phyloP scores from a whole-genome alignment of 1,140 invertebrate genomes.

The Atta texana region DNA sequence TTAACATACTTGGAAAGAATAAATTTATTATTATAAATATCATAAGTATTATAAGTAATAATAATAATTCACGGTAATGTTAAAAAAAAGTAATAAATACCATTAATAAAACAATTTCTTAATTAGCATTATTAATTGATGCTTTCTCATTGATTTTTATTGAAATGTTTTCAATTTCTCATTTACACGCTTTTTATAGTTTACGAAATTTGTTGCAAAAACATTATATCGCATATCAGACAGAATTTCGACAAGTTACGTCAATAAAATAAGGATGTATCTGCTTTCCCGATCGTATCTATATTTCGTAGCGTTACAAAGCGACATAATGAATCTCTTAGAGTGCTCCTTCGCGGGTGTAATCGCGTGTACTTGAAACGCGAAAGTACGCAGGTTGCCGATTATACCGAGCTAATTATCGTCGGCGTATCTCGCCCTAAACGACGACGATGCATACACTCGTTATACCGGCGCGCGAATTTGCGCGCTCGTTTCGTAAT shows the following conservation, averaged over 20 bases:
- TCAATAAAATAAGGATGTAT: background rate
- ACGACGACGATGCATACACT: constrained; percentile 55
- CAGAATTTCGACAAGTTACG: background rate
- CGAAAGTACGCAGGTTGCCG: constrained; percentile 10
- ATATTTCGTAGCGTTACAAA: constrained; percentile 3
- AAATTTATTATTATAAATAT: constrained; percentile 3
- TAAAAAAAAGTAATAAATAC: background rate
- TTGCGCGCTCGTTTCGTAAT: constrained; percentile 66
- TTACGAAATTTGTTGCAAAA: background rate
- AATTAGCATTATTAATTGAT: background rate
- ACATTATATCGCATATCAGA: background rate
- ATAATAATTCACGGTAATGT: background rate
- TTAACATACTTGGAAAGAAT: background rate
- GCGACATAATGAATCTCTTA: constrained; percentile 33
- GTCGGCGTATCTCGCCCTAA: constrained; percentile 23
- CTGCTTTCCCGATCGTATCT: background rate
- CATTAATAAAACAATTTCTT: background rate
- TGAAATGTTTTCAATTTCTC: background rate
- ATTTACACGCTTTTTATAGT: background rate
- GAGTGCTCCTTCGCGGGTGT: constrained; percentile 9
- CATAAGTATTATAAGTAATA: background rate
- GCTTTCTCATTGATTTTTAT: background rate
- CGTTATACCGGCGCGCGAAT: constrained; percentile 26
- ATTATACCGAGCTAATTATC: constrained; percentile 62
- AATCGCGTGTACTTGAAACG: constrained; percentile 7